A percentile compares a stretch with the other conserved stretches of the same genome.
phyloP scores from a whole-genome alignment of 2,888 invertebrate species.

The Lumbricus terrestris region DNA sequence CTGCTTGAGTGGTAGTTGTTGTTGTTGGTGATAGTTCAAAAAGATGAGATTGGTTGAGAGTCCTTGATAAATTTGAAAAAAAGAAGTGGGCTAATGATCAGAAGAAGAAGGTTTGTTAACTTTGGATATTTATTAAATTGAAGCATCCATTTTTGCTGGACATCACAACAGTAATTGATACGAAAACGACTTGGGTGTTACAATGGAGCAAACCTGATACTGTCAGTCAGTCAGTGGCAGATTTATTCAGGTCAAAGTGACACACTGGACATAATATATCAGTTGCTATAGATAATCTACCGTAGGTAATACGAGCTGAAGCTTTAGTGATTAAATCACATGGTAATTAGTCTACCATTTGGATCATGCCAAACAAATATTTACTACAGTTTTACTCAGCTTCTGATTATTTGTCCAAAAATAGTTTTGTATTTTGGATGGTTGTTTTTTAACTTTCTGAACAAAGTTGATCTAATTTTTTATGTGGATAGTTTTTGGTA shows the following conservation, averaged over 20 bases:
- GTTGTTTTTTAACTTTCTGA: neutral
- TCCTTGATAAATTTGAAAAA: neutral
- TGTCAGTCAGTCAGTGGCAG: neutral
- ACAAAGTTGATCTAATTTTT: neutral
- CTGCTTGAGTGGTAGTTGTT: neutral
- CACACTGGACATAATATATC: neutral
- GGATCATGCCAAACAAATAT: neutral
- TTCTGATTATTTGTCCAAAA: neutral
- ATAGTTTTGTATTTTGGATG: neutral
- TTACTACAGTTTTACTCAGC: neutral
- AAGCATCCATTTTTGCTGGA: neutral
- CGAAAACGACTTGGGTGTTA: too few relatives aligned
- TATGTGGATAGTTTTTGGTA: neutral
- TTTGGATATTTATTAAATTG: neutral
- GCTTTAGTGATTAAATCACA: neutral
- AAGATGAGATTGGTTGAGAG: neutral
- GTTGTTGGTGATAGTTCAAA: neutral
- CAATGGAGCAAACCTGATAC: too few relatives aligned
- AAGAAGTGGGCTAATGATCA: neutral
- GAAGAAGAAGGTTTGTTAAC: neutral
- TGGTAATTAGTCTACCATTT: neutral
- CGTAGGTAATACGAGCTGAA: neutral
- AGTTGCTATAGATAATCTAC: neutral
- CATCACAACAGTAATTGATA: too few relatives aligned
- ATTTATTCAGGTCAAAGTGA: neutral